Conservation (phyloP, 2,888 invertebrate genomes). For the Aphelenchoides bicaudatus region DNA sequence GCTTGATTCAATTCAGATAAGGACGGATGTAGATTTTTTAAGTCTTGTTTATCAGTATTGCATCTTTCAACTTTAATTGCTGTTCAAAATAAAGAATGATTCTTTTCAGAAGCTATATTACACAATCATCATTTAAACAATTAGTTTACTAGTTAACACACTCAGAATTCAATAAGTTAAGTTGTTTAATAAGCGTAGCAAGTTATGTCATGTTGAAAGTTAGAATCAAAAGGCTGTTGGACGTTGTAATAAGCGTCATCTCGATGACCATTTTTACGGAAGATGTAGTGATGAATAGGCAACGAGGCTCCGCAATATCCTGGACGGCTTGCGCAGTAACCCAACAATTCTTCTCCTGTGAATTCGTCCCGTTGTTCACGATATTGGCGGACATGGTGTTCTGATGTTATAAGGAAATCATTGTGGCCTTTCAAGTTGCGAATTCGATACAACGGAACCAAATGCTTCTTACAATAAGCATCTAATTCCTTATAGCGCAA, state of each 20-base stretch:
- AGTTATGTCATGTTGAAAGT: no score
- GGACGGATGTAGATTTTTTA: no score
- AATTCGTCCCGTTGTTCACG: background rate
- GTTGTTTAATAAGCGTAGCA: no score
- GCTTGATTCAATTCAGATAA: no score
- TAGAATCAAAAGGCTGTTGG: background rate
- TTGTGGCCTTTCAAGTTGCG: background rate
- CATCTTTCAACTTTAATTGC: no score
- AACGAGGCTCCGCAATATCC: conserved; percentile 7
- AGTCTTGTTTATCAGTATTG: no score
- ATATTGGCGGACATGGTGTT: background rate
- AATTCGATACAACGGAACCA: background rate
- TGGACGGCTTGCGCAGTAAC: background rate
- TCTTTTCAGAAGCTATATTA: no score
- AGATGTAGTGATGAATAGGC: background rate
- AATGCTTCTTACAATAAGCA: background rate
- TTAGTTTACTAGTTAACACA: no score
- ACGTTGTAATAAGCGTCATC: background rate
- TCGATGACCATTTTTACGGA: background rate
- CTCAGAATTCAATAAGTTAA: no score
- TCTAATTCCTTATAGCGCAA: background rate
- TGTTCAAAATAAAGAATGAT: no score
- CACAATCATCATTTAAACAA: no score
- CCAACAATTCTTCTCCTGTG: conserved; percentile 7
- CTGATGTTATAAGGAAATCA: background rate